phyloP scores from a whole-genome alignment of 2,888 invertebrate genomes.

The Hirtodrosophila trivittata region DNA sequence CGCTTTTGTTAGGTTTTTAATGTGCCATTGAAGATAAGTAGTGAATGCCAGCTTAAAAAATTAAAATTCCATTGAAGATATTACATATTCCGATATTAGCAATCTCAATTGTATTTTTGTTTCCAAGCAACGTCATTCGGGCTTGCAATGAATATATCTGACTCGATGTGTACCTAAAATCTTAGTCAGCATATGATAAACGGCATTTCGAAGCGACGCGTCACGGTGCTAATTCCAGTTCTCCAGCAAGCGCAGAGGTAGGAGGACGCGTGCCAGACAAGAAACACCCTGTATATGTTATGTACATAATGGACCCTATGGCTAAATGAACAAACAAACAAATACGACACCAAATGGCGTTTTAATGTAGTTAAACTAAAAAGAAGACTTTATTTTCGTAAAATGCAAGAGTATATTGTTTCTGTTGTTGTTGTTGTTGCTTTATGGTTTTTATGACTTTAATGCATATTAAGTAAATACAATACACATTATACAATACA shows the following conservation, averaged over 20 bases:
- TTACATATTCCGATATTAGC: slow-evolving; percentile 13
- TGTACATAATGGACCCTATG: slow-evolving; percentile 26
- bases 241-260: not conserved
- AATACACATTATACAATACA: slow-evolving; percentile 70
- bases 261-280: slow-evolving; percentile 52
- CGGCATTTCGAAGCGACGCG: slow-evolving; percentile 57
- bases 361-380: slow-evolving; percentile 79
- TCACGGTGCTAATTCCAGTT: slow-evolving; percentile 56
- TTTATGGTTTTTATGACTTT: slow-evolving; percentile 59
- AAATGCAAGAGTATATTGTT: slow-evolving; percentile 79
- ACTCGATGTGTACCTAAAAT: slow-evolving; percentile 33
- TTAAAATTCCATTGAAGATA: slow-evolving; percentile 14
- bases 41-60: not conserved
- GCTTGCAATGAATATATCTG: slow-evolving; percentile 11
- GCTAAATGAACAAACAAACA: slow-evolving; percentile 48
- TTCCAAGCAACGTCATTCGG: slow-evolving; percentile 43
- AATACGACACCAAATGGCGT: slow-evolving; percentile 34
- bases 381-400: slow-evolving; percentile 80
- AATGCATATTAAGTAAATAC: slow-evolving; percentile 70
- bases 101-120: not conserved
- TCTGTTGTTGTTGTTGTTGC: slow-evolving; percentile 41
- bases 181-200: slow-evolving; percentile 60
- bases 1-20: slow-evolving; percentile 5
- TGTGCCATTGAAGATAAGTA: slow-evolving; percentile 17
- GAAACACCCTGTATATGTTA: slow-evolving; percentile 65